These are phyloP conservation scores for Bombyx mandarina DNA, from an alignment of 1,140 invertebrate species.

Conservation along the genomic window DNA sequence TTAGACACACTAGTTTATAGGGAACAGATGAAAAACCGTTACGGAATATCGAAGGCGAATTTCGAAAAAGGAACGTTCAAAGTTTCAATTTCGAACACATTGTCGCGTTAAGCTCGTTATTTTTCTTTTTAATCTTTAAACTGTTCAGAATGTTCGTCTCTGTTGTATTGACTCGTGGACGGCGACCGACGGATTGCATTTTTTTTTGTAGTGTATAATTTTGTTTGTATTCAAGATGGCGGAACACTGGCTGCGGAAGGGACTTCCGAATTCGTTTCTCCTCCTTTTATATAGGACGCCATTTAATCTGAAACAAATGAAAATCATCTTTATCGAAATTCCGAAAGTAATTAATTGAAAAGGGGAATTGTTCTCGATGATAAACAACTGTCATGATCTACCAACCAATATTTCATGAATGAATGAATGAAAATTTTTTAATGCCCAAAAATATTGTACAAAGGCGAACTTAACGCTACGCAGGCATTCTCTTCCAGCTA, in stretches of 20 bases:
- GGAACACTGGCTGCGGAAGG: neutral
- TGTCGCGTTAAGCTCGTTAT: constrained; percentile 31
- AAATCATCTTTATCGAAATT: neutral
- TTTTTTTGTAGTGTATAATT: constrained; percentile 14
- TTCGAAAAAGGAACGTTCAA: constrained; percentile 4
- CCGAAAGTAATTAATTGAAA: too few species aligned
- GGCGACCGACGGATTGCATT: constrained; percentile 37
- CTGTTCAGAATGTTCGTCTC: constrained; percentile 21
- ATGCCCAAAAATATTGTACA: too few species aligned
- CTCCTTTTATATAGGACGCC: constrained; percentile 29
- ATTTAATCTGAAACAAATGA: constrained; percentile 52
- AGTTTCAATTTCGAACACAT: constrained; percentile 24
- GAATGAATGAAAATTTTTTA: too few species aligned
- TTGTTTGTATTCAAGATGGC: constrained; percentile 12
- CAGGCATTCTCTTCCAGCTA: too few species aligned
- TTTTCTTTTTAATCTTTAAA: constrained; percentile 45
- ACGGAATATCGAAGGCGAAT: neutral
- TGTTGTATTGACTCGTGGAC: constrained; percentile 22
- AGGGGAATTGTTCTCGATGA: too few species aligned
- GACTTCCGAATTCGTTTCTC: constrained; percentile 30
- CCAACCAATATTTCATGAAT: too few species aligned
- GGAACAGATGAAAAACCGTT: constrained; percentile 9
- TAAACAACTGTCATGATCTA: too few species aligned
- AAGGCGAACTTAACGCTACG: too few species aligned
- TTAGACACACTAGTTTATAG: constrained; percentile 9